phyloP scores from a whole-genome alignment of 2,113 vertebrate species.

The Emydocephalus ijimae region DNA sequence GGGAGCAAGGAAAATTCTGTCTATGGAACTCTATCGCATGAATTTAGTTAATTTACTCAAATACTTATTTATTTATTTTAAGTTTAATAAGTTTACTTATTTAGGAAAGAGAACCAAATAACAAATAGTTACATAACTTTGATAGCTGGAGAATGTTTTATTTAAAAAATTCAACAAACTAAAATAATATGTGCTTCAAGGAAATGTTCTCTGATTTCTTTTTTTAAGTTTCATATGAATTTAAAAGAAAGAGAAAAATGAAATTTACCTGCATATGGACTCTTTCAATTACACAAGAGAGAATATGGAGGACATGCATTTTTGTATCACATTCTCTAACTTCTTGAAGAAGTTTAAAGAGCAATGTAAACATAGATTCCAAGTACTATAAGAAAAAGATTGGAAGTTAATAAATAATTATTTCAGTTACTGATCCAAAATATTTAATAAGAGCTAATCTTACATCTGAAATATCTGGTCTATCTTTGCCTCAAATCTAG shows the following conservation, averaged over 20 bases:
- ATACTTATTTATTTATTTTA: no score
- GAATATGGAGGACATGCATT: conserved; percentile 96
- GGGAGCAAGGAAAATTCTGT: not conserved
- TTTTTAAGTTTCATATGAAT: not conserved
- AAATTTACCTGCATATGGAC: conserved; percentile 88
- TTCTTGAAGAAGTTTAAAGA: conserved; percentile 94
- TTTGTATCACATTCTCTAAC: conserved; percentile 97
- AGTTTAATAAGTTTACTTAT: not conserved
- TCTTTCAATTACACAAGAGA: conserved; percentile 96
- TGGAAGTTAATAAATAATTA: conserved; percentile 26
- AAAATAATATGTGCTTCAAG: not conserved
- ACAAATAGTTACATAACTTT: not conserved
- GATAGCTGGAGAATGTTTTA: not conserved
- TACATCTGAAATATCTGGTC: not conserved
- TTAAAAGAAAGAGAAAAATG: not conserved
- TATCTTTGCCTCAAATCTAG: no score
- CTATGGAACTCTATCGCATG: not conserved
- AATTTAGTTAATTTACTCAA: not conserved
- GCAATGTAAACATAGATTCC: conserved; percentile 89
- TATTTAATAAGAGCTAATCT: not conserved
- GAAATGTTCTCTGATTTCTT: not conserved
- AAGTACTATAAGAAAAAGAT: conserved; percentile 78
- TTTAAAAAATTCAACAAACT: not conserved
- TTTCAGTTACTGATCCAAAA: not conserved
- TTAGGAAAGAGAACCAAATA: not conserved